A percentile compares a stretch with the other conserved stretches of the same genome.
These are phyloP conservation scores for Caradrina kadenii DNA, from an alignment of 2,888 invertebrate genomes.

Conservation along the genomic window DNA sequence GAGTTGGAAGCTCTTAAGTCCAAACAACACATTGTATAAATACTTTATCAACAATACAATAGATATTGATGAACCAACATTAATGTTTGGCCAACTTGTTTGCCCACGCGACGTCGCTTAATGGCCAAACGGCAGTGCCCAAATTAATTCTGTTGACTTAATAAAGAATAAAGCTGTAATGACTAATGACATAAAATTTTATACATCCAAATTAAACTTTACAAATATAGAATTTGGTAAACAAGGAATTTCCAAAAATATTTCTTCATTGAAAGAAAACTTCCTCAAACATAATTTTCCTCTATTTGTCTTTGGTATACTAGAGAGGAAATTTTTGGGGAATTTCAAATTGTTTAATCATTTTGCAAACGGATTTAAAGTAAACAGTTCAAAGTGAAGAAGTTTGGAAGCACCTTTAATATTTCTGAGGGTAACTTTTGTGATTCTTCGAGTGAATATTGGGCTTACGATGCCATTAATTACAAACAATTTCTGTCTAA, in stretches of 20 bases:
- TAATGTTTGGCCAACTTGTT: conserved; percentile 44
- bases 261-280: conserved; percentile 54
- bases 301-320: conserved; percentile 49
- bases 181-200: conserved; percentile 46
- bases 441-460: conserved; percentile 26
- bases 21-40: conserved; percentile 32
- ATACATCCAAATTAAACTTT: conserved; percentile 47
- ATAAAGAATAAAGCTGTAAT: conserved; percentile 34
- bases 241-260: conserved; percentile 39
- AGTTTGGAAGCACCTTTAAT: conserved; percentile 46
- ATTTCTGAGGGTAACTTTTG: conserved; percentile 41
- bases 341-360: conserved; percentile 51
- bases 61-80: conserved; percentile 46
- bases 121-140: conserved; percentile 34
- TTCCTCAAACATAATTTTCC: conserved; percentile 49
- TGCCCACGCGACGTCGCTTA: conserved; percentile 16
- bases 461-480: conserved; percentile 30
- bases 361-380: conserved; percentile 49
- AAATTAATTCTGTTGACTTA: conserved; percentile 52
- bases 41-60: conserved; percentile 35
- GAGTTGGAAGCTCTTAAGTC: conserved; percentile 7
- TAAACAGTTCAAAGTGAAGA: conserved; percentile 45
- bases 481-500: conserved; percentile 41
- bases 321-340: conserved; percentile 31
- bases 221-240: conserved; percentile 46